phyloP scores from a whole-genome alignment of 2,113 vertebrate genomes.

The Muntiacus reevesi region DNA sequence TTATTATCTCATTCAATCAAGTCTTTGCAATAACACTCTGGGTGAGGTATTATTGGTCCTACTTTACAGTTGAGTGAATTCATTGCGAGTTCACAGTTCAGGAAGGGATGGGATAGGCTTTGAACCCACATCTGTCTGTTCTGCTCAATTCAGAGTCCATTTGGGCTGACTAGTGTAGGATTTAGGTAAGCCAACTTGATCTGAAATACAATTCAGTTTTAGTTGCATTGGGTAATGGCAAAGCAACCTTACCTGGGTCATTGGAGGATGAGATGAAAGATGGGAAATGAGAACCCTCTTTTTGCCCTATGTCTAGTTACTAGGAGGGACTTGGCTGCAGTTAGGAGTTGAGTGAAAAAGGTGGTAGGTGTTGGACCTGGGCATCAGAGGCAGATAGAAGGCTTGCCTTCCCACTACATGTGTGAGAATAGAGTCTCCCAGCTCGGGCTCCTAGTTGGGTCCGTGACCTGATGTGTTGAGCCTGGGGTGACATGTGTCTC shows the following conservation, averaged over 20 bases:
- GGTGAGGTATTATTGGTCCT: background rate
- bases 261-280: background rate
- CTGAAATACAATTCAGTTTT: background rate
- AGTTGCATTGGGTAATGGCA: background rate
- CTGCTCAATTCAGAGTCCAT: background rate
- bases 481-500: too few relatives aligned
- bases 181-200: background rate
- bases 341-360: background rate
- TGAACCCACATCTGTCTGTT: background rate
- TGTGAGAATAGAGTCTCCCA: background rate
- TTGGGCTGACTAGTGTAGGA: background rate
- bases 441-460: background rate
- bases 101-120: background rate
- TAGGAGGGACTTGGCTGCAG: background rate
- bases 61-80: background rate
- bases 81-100: background rate
- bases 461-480: background rate
- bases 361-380: background rate
- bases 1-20: background rate
- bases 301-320: background rate
- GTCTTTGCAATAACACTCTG: background rate
- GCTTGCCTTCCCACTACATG: background rate
- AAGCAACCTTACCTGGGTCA: background rate
- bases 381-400: background rate
- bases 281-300: background rate